Evolutionary conservation across 2,113 vertebrate species (phyloP).

Genomic region (Axis porcinus): DNA sequence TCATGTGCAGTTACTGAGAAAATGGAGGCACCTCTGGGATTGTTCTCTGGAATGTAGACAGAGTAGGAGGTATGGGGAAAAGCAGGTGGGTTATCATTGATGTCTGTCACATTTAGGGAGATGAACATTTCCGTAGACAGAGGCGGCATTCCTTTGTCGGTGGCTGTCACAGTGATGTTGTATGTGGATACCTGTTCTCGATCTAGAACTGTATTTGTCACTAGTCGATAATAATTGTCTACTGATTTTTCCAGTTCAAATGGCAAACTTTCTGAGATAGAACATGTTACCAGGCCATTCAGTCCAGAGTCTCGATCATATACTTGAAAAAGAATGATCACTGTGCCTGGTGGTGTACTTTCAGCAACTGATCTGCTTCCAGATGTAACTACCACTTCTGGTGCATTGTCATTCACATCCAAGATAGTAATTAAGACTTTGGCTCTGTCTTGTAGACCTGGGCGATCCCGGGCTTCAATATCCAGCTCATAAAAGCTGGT

Average conservation of each 20-base stretch:
- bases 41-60: conserved; percentile 82
- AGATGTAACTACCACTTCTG: conserved; percentile 79
- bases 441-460: conserved; percentile 76
- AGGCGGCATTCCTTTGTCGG: conserved; percentile 78
- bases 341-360: conserved; percentile 73
- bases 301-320: conserved; percentile 80
- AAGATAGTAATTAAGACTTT: conserved; percentile 76
- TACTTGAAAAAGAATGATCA: conserved; percentile 82
- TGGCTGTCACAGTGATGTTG: conserved; percentile 76
- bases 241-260: conserved; percentile 82
- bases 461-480: conserved; percentile 81
- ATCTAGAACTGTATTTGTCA: conserved; percentile 79
- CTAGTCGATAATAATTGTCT: conserved; percentile 81
- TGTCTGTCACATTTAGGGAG: conserved; percentile 79
- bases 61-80: conserved; percentile 77
- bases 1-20: conserved; percentile 80
- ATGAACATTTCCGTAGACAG: conserved; percentile 76
- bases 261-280: conserved; percentile 70
- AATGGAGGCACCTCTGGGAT: conserved; percentile 80
- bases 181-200: conserved; percentile 72
- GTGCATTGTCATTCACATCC: conserved; percentile 86
- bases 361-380: conserved; percentile 77
- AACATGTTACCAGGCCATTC: conserved; percentile 80
- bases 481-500: conserved; percentile 79
- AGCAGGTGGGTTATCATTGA: conserved; percentile 83